phyloP scores from a whole-genome alignment of 2,888 invertebrate species.

The Cryptosula pallasiana region DNA sequence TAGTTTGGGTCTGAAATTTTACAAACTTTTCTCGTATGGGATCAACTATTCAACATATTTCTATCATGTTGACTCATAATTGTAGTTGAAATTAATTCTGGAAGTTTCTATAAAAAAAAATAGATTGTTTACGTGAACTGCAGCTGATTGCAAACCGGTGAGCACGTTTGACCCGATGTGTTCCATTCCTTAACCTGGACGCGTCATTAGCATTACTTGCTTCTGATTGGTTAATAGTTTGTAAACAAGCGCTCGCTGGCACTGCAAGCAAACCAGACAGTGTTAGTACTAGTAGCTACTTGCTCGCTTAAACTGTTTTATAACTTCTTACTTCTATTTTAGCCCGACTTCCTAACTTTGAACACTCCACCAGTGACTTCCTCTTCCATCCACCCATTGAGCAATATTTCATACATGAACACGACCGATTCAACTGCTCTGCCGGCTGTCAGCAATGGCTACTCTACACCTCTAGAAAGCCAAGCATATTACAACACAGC shows the following conservation, averaged over 20 bases:
- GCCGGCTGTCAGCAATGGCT: background rate
- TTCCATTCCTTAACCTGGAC: background rate
- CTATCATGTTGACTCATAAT: too few species aligned
- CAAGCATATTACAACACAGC: background rate
- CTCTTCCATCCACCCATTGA: background rate
- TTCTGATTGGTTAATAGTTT: background rate
- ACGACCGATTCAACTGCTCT: background rate
- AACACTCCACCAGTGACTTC: slow-evolving; percentile 5
- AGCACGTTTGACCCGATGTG: background rate
- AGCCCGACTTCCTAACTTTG: slow-evolving; percentile 20
- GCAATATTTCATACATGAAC: background rate
- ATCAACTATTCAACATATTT: too few species aligned
- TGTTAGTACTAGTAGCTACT: background rate
- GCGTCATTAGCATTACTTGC: background rate
- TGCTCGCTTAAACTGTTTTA: background rate
- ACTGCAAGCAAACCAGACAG: background rate
- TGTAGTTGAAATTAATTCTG: too few species aligned
- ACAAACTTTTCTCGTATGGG: too few species aligned
- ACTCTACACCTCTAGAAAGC: background rate
- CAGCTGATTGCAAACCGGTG: background rate
- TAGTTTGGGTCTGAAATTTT: too few species aligned
- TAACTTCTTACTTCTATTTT: background rate
- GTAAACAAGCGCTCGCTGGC: background rate
- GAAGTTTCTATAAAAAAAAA: background rate
- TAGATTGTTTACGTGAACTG: background rate